phyloP scores from a whole-genome alignment of 1,140 invertebrate genomes.

The Mactra quadrangularis region DNA sequence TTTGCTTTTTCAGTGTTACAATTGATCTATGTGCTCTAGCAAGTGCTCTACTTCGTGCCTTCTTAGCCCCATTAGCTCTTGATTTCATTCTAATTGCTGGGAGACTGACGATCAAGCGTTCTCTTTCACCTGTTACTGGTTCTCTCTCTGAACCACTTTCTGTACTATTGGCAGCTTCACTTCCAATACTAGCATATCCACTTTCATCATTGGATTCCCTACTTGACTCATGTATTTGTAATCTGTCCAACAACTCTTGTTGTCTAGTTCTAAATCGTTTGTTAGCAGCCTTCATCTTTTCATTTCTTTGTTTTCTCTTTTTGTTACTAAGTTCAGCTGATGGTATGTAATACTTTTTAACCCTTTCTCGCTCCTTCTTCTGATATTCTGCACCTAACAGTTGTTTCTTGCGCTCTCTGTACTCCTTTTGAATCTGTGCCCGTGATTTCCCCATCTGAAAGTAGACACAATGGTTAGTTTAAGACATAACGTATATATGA shows the following conservation, averaged over 20 bases:
- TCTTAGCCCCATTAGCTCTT: neutral
- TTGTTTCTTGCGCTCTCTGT: slow-evolving; percentile 1
- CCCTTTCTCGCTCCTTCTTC: slow-evolving; percentile 7
- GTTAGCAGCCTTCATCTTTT: neutral
- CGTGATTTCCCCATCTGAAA: slow-evolving; percentile 17
- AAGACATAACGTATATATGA: too few species aligned
- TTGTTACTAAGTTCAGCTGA: neutral
- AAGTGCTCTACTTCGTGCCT: neutral
- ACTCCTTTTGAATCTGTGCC: slow-evolving; percentile 4
- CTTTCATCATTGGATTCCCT: neutral
- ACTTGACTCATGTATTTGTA: too few species aligned
- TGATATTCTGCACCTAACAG: neutral
- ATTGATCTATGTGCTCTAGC: slow-evolving; percentile 1
- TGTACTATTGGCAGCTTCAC: too few species aligned
- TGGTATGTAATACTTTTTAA: slow-evolving; percentile 10
- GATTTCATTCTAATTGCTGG: neutral
- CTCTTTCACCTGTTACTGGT: neutral
- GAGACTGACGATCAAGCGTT: neutral
- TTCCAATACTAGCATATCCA: slow-evolving; percentile 22
- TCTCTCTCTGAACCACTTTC: too few species aligned
- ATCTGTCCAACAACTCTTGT: neutral
- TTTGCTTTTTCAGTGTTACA: neutral
- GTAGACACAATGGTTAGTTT: too few species aligned
- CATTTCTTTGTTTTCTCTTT: neutral
- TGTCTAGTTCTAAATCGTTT: neutral